A percentile compares a stretch with the other conserved stretches of the same genome.
Conservation (phyloP, 1,140 invertebrate genomes). For the Habropoda laboriosa region DNA sequence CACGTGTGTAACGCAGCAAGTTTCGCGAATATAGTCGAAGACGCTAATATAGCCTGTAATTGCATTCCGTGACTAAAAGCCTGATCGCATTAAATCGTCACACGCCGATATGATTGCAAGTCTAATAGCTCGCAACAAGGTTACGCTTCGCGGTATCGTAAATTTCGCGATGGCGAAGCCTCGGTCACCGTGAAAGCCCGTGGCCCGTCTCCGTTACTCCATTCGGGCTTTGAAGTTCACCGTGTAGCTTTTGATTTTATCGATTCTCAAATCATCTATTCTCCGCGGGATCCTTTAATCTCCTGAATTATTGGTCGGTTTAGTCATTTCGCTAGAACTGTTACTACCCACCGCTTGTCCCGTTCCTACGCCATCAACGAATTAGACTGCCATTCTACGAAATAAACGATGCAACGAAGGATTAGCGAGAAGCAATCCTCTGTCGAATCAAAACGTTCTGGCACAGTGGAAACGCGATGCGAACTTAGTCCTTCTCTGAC, state of each 20-base stretch:
- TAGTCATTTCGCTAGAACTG: neutral
- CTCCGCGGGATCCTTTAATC: neutral
- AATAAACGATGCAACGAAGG: neutral
- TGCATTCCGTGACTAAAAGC: slow-evolving; percentile 10
- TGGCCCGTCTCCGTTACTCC: neutral
- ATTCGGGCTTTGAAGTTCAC: slow-evolving; percentile 13
- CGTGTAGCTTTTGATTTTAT: neutral
- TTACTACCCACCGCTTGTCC: neutral
- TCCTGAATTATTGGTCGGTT: neutral
- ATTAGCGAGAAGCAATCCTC: neutral
- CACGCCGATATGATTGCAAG: neutral
- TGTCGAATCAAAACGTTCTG: neutral
- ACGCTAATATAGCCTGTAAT: neutral
- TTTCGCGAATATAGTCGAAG: too few relatives aligned
- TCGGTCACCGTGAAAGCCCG: neutral
- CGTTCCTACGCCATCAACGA: neutral
- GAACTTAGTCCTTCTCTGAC: neutral
- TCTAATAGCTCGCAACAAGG: slow-evolving; percentile 4
- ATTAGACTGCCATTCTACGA: slow-evolving; percentile 2
- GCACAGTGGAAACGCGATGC: too few relatives aligned
- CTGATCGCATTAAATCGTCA: neutral
- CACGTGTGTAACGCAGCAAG: too few relatives aligned
- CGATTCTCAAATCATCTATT: neutral
- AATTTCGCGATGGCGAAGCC: neutral
- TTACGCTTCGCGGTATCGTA: slow-evolving; percentile 19